phyloP scores from a whole-genome alignment of 92 coral and sea anemone genomes.

The Zoanthus solanderi region DNA sequence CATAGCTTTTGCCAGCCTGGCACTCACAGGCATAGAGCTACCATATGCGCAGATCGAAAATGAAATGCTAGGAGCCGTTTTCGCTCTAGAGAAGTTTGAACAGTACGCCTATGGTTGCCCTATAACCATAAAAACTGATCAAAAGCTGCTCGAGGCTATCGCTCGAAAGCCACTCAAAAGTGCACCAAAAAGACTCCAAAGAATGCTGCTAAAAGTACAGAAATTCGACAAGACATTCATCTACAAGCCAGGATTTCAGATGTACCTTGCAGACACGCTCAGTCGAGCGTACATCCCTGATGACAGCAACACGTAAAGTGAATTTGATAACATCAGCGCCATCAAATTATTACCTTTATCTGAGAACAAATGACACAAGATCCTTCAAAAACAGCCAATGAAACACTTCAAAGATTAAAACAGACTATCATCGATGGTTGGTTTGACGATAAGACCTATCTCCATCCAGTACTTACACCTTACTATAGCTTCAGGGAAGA shows the following conservation, averaged over 20 bases:
- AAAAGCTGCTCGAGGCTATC: no score
- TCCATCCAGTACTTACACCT: conserved; percentile 29
- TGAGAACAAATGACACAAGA: background rate
- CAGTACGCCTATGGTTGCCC: no score
- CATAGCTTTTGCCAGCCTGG: no score
- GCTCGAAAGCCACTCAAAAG: background rate
- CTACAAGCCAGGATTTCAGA: background rate
- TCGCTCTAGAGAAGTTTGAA: no score
- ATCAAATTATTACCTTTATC: background rate
- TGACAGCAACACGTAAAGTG: background rate
- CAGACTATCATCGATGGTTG: conserved; percentile 49
- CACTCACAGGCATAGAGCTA: no score
- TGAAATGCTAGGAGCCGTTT: no score
- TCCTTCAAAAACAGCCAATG: background rate
- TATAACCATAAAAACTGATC: no score
- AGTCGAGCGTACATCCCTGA: background rate
- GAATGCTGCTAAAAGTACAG: conserved; percentile 11
- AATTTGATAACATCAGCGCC: background rate
- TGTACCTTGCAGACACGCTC: background rate
- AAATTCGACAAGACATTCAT: background rate
- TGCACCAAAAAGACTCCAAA: conserved; percentile 27
- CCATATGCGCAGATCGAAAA: no score
- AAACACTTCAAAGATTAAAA: conserved; percentile 38
- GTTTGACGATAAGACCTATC: conserved; percentile 24
- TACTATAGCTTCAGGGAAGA: conserved; percentile 47